Percentiles rank a stretch among this genome's conserved stretches.
These are phyloP conservation scores for Zygaena filipendulae DNA, from an alignment of 2,888 invertebrate genomes.

Conservation along the genomic window DNA sequence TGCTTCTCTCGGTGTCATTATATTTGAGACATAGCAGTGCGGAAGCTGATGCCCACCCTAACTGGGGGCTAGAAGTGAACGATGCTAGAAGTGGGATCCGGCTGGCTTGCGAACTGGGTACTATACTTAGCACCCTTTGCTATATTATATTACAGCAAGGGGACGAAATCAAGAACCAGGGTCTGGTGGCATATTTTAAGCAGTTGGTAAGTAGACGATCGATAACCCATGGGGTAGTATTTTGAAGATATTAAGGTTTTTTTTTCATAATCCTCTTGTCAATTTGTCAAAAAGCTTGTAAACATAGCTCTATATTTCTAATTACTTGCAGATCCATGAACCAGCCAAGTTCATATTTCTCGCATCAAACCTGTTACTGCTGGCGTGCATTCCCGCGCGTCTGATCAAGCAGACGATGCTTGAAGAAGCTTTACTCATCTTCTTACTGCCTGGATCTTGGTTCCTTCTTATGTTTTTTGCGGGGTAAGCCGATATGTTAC, in stretches of 20 bases:
- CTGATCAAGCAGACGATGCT: slow-evolving; percentile 76
- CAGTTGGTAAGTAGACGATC: slow-evolving; percentile 79
- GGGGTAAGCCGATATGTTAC: too few relatives aligned
- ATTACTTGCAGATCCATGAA: slow-evolving; percentile 94
- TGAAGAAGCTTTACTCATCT: slow-evolving; percentile 92
- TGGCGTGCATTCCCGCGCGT: slow-evolving; percentile 91
- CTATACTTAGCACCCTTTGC: slow-evolving; percentile 85
- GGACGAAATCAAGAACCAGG: slow-evolving; percentile 95
- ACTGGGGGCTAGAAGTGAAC: slow-evolving; percentile 44
- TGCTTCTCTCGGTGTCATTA: slow-evolving; percentile 89
- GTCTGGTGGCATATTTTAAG: slow-evolving; percentile 87
- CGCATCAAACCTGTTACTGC: slow-evolving; percentile 87
- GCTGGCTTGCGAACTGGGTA: slow-evolving; percentile 85
- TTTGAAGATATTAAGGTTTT: slow-evolving; percentile 1
- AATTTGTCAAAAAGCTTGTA: neutral
- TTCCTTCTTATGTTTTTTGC: slow-evolving; percentile 99
- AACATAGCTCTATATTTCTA: too few relatives aligned
- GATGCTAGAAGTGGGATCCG: slow-evolving; percentile 63
- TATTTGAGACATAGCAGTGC: slow-evolving; percentile 80
- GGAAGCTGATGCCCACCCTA: slow-evolving; percentile 40
- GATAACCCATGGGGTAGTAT: too few relatives aligned
- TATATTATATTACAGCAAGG: slow-evolving; percentile 94
- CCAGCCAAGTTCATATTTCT: slow-evolving; percentile 96
- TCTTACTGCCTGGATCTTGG: slow-evolving; percentile 97
- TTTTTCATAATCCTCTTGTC: neutral